A percentile compares a stretch with the other conserved stretches of the same genome.
phyloP scores from a whole-genome alignment of 2,113 vertebrate genomes.

The Camelus dromedarius region DNA sequence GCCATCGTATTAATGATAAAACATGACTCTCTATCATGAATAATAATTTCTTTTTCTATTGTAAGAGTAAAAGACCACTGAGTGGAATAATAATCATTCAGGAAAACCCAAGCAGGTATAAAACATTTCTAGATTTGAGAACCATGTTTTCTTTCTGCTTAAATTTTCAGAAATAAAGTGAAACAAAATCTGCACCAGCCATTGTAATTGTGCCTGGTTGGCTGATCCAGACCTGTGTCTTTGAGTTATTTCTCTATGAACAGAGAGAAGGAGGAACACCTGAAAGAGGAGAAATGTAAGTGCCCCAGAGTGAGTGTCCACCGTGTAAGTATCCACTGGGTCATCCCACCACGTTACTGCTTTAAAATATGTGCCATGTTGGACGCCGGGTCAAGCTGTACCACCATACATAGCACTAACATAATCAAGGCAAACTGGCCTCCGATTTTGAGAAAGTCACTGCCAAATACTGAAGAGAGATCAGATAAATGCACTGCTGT shows the following conservation, averaged over 20 bases:
- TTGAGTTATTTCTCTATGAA: not conserved
- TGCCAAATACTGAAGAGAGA: not conserved
- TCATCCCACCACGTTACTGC: not conserved
- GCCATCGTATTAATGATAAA: not conserved
- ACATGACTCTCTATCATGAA: not conserved
- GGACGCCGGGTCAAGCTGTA: not conserved
- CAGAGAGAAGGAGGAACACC: not conserved
- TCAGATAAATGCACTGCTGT: not conserved
- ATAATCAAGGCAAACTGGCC: not conserved
- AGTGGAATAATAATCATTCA: constrained; percentile 16
- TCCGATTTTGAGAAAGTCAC: not conserved
- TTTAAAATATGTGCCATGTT: not conserved
- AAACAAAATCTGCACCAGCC: not conserved
- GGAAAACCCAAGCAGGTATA: not conserved
- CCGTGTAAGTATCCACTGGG: not conserved
- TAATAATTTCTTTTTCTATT: not conserved
- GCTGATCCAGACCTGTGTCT: not conserved
- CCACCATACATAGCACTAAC: not conserved
- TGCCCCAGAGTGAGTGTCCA: not conserved
- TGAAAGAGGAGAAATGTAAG: not conserved
- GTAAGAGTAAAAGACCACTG: not conserved
- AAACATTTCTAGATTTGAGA: not conserved
- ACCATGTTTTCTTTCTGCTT: not conserved
- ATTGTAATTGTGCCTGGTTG: not conserved
- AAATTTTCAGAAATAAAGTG: constrained; percentile 30